phyloP scores from a whole-genome alignment of 2,888 invertebrate genomes.

The Resseliella maxima region DNA sequence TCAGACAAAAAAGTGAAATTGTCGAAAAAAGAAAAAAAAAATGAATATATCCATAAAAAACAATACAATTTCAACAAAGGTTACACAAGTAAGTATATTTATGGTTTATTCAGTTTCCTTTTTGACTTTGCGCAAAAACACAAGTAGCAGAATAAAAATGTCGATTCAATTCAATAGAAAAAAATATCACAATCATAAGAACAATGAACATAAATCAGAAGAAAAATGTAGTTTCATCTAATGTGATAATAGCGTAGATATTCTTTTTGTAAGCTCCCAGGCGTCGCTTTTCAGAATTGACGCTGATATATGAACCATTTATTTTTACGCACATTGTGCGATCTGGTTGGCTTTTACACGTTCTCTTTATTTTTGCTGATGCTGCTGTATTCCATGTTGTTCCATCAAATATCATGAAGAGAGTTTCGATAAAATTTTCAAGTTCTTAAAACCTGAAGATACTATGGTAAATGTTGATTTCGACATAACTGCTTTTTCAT shows the following conservation, averaged over 20 bases:
- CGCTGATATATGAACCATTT: no score
- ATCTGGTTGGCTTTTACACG: no score
- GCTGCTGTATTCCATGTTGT: no score
- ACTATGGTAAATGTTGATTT: no score
- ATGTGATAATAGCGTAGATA: neutral
- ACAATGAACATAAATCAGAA: neutral
- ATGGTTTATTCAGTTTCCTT: neutral
- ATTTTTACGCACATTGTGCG: no score
- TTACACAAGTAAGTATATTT: neutral
- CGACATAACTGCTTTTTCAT: no score
- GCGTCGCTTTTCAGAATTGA: neutral
- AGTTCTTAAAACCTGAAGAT: no score
- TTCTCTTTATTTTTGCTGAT: no score
- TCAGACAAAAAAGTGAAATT: neutral
- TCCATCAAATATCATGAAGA: no score
- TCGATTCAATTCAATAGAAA: neutral
- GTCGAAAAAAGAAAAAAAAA: neutral
- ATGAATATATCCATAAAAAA: neutral
- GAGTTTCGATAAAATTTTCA: no score
- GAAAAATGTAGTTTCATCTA: neutral
- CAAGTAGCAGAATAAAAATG: no score
- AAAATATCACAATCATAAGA: neutral
- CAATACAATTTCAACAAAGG: neutral
- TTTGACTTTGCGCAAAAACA: no score
- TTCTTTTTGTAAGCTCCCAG: neutral